Evolutionary conservation across 2,888 invertebrate genomes (phyloP).

Genomic region (Himalopsyche japonica): DNA sequence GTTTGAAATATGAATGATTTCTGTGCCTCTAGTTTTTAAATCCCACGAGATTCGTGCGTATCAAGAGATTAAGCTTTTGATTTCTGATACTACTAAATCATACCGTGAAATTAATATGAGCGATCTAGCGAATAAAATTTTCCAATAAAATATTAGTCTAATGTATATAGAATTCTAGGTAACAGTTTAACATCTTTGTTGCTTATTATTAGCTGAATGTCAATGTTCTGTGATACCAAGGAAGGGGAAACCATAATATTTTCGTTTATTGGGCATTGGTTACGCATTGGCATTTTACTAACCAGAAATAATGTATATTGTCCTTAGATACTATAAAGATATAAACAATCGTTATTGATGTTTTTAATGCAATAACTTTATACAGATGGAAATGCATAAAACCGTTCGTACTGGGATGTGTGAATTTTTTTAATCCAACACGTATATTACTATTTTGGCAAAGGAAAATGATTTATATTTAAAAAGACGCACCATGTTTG

Average conservation of each 20-base stretch:
- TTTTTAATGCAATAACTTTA: no score
- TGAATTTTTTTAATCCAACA: no score
- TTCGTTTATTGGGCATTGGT: background rate
- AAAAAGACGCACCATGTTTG: no score
- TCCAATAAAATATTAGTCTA: no score
- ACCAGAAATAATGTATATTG: background rate
- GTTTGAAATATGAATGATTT: background rate
- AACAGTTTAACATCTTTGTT: background rate
- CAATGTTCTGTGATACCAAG: constrained; percentile 16
- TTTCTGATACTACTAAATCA: background rate
- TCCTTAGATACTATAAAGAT: no score
- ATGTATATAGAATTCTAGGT: background rate
- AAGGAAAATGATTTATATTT: no score
- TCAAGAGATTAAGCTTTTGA: background rate
- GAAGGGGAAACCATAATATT: constrained; percentile 15
- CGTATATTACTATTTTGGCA: no score
- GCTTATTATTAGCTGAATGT: constrained; percentile 20
- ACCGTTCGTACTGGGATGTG: no score
- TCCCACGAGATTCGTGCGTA: background rate
- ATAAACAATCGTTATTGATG: no score
- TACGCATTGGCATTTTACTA: constrained; percentile 14
- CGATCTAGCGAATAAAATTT: background rate
- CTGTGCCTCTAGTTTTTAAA: background rate
- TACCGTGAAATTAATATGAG: background rate
- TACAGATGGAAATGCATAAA: no score